These are phyloP conservation scores for Lepidurus apus DNA, from an alignment of 1,140 invertebrate species.

Conservation along the genomic window DNA sequence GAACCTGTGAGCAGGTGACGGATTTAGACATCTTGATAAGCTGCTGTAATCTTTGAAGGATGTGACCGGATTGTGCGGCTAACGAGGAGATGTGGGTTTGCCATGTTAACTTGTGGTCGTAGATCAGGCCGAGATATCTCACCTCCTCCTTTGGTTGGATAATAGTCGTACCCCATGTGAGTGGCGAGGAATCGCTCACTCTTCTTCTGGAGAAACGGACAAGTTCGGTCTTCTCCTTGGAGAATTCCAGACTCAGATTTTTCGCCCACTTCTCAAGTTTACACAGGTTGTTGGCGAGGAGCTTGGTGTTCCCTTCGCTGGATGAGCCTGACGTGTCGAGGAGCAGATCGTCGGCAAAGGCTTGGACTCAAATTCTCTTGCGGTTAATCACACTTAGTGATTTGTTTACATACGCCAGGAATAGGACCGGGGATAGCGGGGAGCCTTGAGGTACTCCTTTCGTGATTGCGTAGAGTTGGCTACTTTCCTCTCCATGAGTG, in stretches of 20 bases:
- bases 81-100: too few relatives aligned
- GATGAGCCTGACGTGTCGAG: not conserved
- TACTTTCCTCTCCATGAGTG: too few relatives aligned
- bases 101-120: too few relatives aligned
- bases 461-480: too few relatives aligned
- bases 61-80: too few relatives aligned
- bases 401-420: not conserved
- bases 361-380: not conserved
- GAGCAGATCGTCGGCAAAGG: not conserved
- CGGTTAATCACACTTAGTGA: not conserved
- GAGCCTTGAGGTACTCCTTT: too few relatives aligned
- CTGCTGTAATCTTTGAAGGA: too few relatives aligned
- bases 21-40: too few relatives aligned
- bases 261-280: not conserved
- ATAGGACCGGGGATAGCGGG: not conserved
- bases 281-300: not conserved
- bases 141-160: not conserved
- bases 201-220: not conserved
- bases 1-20: too few relatives aligned
- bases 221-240: slow-evolving; percentile 15
- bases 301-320: not conserved
- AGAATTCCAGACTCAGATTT: not conserved
- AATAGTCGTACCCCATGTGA: not conserved
- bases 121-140: not conserved
- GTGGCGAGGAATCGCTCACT: not conserved